Evolutionary conservation across 2,113 vertebrate species (phyloP), one percentile per base, ranked within the genome.

Genomic region (Melospiza georgiana): DNA sequence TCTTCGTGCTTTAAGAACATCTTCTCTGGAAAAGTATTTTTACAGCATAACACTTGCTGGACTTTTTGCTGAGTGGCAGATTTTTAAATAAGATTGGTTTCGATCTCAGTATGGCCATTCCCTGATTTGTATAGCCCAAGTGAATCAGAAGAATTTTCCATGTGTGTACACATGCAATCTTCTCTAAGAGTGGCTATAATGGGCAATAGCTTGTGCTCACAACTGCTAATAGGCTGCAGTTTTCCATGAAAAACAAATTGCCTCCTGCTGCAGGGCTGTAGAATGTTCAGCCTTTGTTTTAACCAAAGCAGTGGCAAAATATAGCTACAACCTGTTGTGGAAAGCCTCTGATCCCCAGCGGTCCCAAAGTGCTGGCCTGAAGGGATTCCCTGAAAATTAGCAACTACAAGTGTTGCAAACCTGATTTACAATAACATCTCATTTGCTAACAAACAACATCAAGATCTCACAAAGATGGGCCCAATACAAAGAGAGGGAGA

Each of bases 161-260:
- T 52, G 9, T 43, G 43, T 28, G 22, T 72, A 48, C 54, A 48
- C 28, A 55, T 30, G 27, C 35, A 65, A 11, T 52, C 24, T 87
- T 23, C 68, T 79, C 41, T 79, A 79, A 91, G 74, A 79, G 76
- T 30, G 44, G n/a, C 17, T 87, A 1, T 87, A 91, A 95, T 94
- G 87, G 69, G 61, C 93, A 71, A 92, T 89, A 92, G 28, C 69
- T 89, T 92, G 69, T 51, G 33, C 77, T 94, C 68, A 93, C 74
- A 89, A 76, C 62, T 79, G 73, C 71, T 89, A 96, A 91, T 78
- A 82, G 61, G 30, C 18, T 91, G 69, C 37, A 19, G 19, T 84
- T 96, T 92, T 91, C 91, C 87, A 91, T 91, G 28, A 79, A 92
- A 95, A 91, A 74, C 19, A 84, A 72, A 84, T 23, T 46, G 43